Base-by-base conservation (phyloP, 2,113 vertebrate species). In the Sinocyclocheilus grahami region DNA sequence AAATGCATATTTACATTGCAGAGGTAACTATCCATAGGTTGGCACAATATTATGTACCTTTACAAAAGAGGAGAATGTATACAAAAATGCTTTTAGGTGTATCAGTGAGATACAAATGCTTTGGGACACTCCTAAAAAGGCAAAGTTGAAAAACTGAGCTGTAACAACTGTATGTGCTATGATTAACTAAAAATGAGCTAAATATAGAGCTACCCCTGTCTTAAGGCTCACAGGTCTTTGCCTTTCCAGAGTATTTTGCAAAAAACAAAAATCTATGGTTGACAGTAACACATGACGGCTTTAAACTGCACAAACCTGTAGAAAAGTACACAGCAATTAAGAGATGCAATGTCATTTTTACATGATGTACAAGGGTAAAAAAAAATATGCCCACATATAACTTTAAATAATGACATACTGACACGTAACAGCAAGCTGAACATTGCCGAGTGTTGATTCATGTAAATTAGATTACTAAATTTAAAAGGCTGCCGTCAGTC, bases 1-100 rank as follows among this genome's bases (percentile, higher is more conserved):
- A 95, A 95, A 94, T 94, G 93, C 93, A 91, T 93, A 94, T 95
- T 91, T 94, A 95, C 94, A 94, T 86, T 79, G 87, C 86, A 87
- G 88, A 90, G 88, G 86, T 88, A 91, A 92, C 86, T 84, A 89
- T 89, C 53, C 71, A 91, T 81, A 30, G 85, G 89, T 79, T 90
- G 88, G 85, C 89, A 94, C 77, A 91, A 85, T 72, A 74, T 78
- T 72, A 27, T 83, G 88, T 90, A 91, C 89, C 91, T 91, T 92
- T 92, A 92, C 86, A 94, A 93, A 94, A 75, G 62, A 65, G 83
- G 77, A 37, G 58, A 69, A 76, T 82, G 83, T 85, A 82, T 81
- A 92, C 82, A 90, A 89, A 92, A 83, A 83, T 80, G 79, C 51
- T 42, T 86, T 48, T 79, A 33, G 63, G 24, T 20, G 60, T 42